Percentiles rank a stretch among this genome's conserved stretches.
Conservation (phyloP, 2,888 invertebrate species). For the Brachynemurus nebulosus region DNA sequence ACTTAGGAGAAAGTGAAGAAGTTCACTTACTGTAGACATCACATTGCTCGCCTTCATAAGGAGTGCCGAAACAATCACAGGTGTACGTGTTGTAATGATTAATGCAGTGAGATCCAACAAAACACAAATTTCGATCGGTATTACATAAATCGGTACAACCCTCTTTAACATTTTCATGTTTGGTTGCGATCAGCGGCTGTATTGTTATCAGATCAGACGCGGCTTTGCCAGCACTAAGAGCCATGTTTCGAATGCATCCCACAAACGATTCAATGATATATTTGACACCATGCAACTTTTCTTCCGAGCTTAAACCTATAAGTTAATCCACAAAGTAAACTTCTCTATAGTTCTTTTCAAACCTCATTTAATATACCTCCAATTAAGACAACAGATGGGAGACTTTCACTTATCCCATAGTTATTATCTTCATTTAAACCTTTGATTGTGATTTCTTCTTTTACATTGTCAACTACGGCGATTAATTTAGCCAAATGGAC, state of each 20-base stretch:
- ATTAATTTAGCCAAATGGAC: slow-evolving; percentile 73
- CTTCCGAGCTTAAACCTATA: slow-evolving; percentile 72
- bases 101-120: slow-evolving; percentile 75
- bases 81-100: slow-evolving; percentile 82
- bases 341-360: not conserved
- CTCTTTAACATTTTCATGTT: slow-evolving; percentile 79
- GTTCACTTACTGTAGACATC: slow-evolving; percentile 73
- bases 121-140: slow-evolving; percentile 72
- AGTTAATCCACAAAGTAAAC: slow-evolving; percentile 6
- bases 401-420: slow-evolving; percentile 74
- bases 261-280: slow-evolving; percentile 89
- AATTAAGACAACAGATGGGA: slow-evolving; percentile 76
- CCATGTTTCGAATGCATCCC: slow-evolving; percentile 80
- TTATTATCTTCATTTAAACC: slow-evolving; percentile 72
- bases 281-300: slow-evolving; percentile 76
- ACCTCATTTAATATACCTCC: slow-evolving; percentile 48
- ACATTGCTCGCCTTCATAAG: slow-evolving; percentile 83
- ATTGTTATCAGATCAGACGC: slow-evolving; percentile 71
- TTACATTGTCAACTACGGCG: slow-evolving; percentile 72
- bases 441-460: slow-evolving; percentile 68
- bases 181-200: slow-evolving; percentile 69
- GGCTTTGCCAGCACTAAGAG: slow-evolving; percentile 72
- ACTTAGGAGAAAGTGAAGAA: not conserved
- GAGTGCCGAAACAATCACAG: slow-evolving; percentile 87
- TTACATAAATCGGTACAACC: slow-evolving; percentile 76